Evolutionary conservation across 2,888 invertebrate genomes (phyloP).

Genomic region (Leucania comma): DNA sequence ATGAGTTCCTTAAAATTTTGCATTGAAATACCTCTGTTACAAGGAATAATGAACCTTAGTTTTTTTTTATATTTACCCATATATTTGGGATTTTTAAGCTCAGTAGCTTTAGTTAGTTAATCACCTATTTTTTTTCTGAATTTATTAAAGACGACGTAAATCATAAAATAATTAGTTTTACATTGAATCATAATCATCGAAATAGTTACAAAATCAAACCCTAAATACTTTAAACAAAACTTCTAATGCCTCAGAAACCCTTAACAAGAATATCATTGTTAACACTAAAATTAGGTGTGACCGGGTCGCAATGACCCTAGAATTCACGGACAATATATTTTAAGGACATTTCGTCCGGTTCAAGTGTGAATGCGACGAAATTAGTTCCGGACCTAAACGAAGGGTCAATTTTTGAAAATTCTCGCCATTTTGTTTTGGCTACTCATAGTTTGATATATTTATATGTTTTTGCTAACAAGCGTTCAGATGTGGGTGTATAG

Average conservation of each 20-base stretch:
- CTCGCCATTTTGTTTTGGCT: slow-evolving; percentile 76
- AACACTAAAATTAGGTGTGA: slow-evolving; percentile 83
- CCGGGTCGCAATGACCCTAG: slow-evolving; percentile 83
- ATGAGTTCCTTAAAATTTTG: too few species aligned
- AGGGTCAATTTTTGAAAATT: slow-evolving; percentile 85
- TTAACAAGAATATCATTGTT: slow-evolving; percentile 65
- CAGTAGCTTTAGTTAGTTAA: too few species aligned
- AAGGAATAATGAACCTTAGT: too few species aligned
- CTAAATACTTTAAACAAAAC: neutral
- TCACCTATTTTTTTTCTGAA: too few species aligned
- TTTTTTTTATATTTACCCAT: too few species aligned
- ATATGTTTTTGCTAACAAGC: slow-evolving; percentile 78
- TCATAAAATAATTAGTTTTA: too few species aligned
- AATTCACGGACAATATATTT: slow-evolving; percentile 88
- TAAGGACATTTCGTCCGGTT: slow-evolving; percentile 82
- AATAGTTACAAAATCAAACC: too few species aligned
- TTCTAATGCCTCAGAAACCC: slow-evolving; percentile 1
- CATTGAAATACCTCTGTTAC: too few species aligned
- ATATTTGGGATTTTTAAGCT: too few species aligned
- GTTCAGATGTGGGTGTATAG: slow-evolving; percentile 76
- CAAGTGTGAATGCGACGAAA: slow-evolving; percentile 87
- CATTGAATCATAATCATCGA: too few species aligned
- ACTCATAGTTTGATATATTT: slow-evolving; percentile 80
- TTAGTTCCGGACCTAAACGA: slow-evolving; percentile 82
- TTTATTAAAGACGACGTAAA: too few species aligned